Conservation (phyloP, 2,113 vertebrate species). For the Saccopteryx leptura region DNA sequence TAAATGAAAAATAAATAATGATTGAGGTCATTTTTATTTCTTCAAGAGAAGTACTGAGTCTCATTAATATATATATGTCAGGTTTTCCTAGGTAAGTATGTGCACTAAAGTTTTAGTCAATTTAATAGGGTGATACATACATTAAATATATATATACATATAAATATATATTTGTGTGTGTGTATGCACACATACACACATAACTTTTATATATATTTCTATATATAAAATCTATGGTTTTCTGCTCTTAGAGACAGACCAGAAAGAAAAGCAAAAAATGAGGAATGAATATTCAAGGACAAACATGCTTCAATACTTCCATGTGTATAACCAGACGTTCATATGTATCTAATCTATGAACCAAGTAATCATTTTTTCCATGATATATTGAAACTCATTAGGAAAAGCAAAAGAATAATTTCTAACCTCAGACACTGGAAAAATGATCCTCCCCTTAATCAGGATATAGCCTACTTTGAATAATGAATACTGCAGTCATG, state of each 20-base stretch:
- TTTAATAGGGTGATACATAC: background rate
- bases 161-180: background rate
- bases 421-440: background rate
- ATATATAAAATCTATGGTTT: background rate
- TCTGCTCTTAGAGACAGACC: background rate
- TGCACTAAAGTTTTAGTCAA: background rate
- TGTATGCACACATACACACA: background rate
- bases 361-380: background rate
- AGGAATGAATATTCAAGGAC: background rate
- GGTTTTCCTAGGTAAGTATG: slow-evolving; percentile 9
- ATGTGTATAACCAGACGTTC: background rate
- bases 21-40: background rate
- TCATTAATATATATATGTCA: background rate
- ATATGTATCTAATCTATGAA: background rate
- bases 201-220: background rate
- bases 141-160: background rate
- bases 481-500: background rate
- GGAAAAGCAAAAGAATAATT: background rate
- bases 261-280: background rate
- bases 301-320: background rate
- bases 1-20: slow-evolving; percentile 52
- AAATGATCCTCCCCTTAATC: background rate
- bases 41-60: background rate
- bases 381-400: background rate
- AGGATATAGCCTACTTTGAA: background rate